phyloP scores from a whole-genome alignment of 2,888 invertebrate genomes.

The Thyatira batis region DNA sequence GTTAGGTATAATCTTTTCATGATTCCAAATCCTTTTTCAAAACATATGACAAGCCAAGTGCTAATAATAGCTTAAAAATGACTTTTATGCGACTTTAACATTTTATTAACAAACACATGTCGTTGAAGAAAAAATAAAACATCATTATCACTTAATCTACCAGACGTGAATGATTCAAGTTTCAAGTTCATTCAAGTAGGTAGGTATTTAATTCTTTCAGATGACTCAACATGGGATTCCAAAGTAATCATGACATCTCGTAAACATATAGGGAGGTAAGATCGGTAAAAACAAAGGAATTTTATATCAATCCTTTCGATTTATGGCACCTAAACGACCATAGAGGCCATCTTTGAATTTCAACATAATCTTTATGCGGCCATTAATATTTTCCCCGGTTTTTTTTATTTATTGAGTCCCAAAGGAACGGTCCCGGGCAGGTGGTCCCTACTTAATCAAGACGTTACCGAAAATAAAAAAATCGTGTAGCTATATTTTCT shows the following conservation, averaged over 20 bases:
- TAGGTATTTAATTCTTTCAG: not conserved
- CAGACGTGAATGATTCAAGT: not conserved
- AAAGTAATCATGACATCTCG: not conserved
- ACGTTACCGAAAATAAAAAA: constrained; percentile 78
- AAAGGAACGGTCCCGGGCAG: constrained; percentile 67
- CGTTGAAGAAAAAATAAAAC: not conserved
- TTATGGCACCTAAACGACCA: constrained; percentile 57
- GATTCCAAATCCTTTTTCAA: not conserved
- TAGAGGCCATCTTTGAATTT: constrained; percentile 64
- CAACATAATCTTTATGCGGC: constrained; percentile 71
- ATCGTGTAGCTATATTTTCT: constrained; percentile 66
- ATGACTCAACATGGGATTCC: not conserved
- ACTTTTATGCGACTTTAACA: not conserved
- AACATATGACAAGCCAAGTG: not conserved
- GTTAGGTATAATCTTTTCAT: not conserved
- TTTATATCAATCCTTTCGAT: constrained; percentile 49
- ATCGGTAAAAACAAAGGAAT: constrained; percentile 56
- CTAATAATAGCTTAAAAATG: not conserved
- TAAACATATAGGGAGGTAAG: constrained; percentile 15
- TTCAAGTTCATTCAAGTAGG: too few species aligned
- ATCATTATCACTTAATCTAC: not conserved
- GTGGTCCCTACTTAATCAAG: constrained; percentile 82
- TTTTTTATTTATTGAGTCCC: constrained; percentile 68
- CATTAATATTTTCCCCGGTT: constrained; percentile 72
- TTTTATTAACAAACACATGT: not conserved